These are phyloP conservation scores for Catamblyrhynchus diadema DNA, from an alignment of 2,797 vertebrate genomes.

Conservation along the genomic window DNA sequence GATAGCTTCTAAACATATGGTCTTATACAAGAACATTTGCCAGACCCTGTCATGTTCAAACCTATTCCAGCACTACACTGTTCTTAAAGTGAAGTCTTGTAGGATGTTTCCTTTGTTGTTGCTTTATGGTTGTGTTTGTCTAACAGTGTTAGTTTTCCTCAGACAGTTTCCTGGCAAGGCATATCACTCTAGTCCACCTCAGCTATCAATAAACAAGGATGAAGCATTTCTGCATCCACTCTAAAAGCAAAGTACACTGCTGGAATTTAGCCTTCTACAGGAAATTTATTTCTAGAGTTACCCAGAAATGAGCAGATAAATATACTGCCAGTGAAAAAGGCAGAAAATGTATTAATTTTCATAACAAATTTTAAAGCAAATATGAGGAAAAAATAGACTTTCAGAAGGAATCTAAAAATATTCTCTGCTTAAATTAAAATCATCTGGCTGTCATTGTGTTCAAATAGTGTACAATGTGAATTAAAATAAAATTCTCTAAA, in stretches of 20 bases:
- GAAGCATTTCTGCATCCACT: neutral
- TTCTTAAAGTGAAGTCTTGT: neutral
- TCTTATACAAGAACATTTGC: neutral
- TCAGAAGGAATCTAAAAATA: neutral
- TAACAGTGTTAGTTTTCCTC: neutral
- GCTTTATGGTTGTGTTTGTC: neutral
- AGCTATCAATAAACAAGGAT: neutral
- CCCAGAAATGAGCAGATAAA: neutral
- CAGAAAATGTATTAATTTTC: neutral
- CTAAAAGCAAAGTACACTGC: neutral
- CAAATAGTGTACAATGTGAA: neutral
- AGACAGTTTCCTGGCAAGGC: neutral
- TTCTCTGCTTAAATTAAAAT: neutral
- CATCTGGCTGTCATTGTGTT: neutral
- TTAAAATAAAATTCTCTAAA: neutral
- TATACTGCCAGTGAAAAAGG: neutral
- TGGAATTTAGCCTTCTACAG: neutral
- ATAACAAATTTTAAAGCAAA: neutral
- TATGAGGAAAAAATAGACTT: neutral
- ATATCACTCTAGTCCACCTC: neutral
- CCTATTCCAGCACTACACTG: neutral
- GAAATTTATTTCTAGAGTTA: neutral
- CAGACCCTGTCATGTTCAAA: neutral
- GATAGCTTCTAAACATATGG: neutral
- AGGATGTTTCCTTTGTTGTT: neutral